Conservation (phyloP, 2,113 vertebrate species). For the Catharus minimus region DNA sequence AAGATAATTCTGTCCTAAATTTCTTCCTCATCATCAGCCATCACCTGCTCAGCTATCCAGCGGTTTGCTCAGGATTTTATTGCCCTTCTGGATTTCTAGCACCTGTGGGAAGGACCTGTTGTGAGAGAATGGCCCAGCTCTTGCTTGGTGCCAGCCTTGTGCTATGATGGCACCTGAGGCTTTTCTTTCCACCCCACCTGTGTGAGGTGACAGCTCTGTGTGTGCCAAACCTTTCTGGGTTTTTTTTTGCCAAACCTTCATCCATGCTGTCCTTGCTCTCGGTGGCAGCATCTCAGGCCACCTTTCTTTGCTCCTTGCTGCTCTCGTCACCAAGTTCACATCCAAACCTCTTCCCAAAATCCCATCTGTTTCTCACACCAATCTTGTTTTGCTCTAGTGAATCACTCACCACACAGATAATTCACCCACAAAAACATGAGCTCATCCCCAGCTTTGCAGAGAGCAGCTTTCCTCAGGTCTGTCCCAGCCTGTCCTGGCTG, state of each 20-base stretch:
- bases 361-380: background rate
- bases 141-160: accelerated
- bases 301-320: background rate
- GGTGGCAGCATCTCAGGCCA: background rate
- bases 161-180: accelerated
- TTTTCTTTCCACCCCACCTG: background rate
- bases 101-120: background rate
- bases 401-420: conserved; percentile 21
- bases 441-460: background rate
- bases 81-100: background rate
- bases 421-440: background rate
- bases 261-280: accelerated
- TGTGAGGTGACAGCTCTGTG: accelerated
- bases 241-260: too few species aligned
- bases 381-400: background rate
- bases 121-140: background rate
- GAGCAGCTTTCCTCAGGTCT: background rate
- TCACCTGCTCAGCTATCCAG: accelerated
- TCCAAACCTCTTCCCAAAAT: background rate
- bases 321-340: accelerated
- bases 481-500: background rate
- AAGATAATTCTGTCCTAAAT: background rate
- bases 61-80: background rate
- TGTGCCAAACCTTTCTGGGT: background rate
- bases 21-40: background rate